phyloP scores from a whole-genome alignment of 2,113 vertebrate genomes.

The Spilogale gracilis region DNA sequence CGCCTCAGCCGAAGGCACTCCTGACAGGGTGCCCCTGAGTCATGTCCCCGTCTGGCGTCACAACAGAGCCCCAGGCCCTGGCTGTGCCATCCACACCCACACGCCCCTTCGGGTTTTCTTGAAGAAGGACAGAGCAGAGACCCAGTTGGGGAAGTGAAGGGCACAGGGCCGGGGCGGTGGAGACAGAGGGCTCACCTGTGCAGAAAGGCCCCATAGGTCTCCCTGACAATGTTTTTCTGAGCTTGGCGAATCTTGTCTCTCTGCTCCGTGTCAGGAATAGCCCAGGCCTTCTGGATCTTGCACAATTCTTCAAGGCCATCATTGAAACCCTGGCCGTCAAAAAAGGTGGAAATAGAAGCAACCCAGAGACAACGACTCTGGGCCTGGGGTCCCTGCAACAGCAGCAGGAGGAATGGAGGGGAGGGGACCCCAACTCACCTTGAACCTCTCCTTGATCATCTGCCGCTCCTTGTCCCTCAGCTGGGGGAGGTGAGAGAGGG shows the following conservation, averaged over 20 bases:
- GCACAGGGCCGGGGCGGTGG: accelerated
- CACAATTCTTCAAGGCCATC: slow-evolving; percentile 97
- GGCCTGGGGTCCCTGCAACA: not conserved
- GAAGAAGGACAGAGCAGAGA: not conserved
- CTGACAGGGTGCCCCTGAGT: not conserved
- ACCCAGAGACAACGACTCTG: not conserved
- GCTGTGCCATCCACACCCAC: not conserved
- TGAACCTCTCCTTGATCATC: slow-evolving; percentile 98
- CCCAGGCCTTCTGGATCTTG: slow-evolving; percentile 98
- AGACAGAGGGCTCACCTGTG: slow-evolving; percentile 89
- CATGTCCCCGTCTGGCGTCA: not conserved
- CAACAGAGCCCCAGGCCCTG: not conserved
- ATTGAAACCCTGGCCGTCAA: slow-evolving; percentile 94
- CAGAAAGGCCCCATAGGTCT: slow-evolving; percentile 93
- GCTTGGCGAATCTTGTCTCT: slow-evolving; percentile 94
- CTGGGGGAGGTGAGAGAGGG: slow-evolving; percentile 83
- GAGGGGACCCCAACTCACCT: slow-evolving; percentile 89
- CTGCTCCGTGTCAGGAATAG: slow-evolving; percentile 96
- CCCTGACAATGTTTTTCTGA: slow-evolving; percentile 94
- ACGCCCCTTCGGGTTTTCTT: not conserved
- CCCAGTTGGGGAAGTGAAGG: not conserved
- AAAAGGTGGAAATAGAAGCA: not conserved
- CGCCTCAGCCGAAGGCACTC: not conserved
- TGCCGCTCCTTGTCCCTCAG: slow-evolving; percentile 99
- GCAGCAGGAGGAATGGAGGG: not conserved